A percentile compares a stretch with the other conserved stretches of the same genome.
Evolutionary conservation across 2,888 invertebrate genomes (phyloP).

Genomic region (Micoletzkya japonica): DNA sequence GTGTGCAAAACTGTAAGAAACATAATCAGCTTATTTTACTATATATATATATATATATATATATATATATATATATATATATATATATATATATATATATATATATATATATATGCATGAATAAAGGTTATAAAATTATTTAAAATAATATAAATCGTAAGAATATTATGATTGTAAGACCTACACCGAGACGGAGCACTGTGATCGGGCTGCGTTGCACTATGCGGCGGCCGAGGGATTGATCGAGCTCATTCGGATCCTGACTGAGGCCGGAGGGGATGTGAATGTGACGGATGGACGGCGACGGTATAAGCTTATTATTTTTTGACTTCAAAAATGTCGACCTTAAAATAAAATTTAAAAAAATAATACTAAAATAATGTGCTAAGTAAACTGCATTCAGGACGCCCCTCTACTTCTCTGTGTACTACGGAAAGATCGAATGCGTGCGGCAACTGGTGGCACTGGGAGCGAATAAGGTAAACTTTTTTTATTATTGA

Average conservation of each 20-base stretch:
- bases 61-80: too few relatives aligned
- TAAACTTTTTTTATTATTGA: too few relatives aligned
- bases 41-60: too few relatives aligned
- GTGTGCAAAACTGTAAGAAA: too few relatives aligned
- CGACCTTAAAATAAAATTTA: not conserved
- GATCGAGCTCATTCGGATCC: not conserved
- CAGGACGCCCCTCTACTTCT: constrained; percentile 9
- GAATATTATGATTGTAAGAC: not conserved
- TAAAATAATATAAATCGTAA: not conserved
- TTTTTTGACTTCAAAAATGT: not conserved
- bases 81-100: too few relatives aligned
- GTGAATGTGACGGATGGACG: constrained; percentile 2
- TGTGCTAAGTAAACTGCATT: not conserved
- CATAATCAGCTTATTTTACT: too few relatives aligned
- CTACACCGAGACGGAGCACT: not conserved
- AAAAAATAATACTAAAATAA: not conserved
- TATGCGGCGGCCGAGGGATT: constrained; percentile 1
- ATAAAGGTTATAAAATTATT: too few relatives aligned
- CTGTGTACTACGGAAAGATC: not conserved
- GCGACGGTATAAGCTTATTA: not conserved
- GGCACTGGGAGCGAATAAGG: not conserved
- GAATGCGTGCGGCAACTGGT: not conserved
- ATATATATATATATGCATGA: too few relatives aligned
- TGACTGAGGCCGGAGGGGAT: constrained; percentile 5
- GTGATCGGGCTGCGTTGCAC: constrained; percentile 1